These are phyloP conservation scores for Palaemon carinicauda DNA, from an alignment of 1,140 invertebrate genomes.

Conservation along the genomic window DNA sequence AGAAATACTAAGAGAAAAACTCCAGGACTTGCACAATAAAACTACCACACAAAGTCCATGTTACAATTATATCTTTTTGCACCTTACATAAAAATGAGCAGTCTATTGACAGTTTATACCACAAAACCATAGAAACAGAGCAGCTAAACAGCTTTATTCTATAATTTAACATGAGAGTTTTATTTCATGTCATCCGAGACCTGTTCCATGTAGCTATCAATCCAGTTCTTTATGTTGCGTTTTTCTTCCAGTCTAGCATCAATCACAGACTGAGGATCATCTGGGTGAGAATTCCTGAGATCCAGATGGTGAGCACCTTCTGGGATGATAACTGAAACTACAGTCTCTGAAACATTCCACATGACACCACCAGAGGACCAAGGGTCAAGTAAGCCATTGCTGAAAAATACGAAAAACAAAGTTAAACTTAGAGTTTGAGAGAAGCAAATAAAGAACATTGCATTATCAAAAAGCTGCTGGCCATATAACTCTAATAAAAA, in stretches of 20 bases:
- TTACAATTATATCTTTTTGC: too few relatives aligned
- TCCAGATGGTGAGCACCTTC: constrained; percentile 94
- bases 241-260: constrained; percentile 75
- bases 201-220: constrained; percentile 61
- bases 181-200: background rate
- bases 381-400: constrained; percentile 90
- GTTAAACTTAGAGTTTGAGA: background rate
- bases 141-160: too few relatives aligned
- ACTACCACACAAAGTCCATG: too few relatives aligned
- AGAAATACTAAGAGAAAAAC: too few relatives aligned
- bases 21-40: too few relatives aligned
- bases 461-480: too few relatives aligned
- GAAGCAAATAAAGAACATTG: background rate
- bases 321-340: constrained; percentile 81
- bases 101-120: too few relatives aligned
- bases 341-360: constrained; percentile 72
- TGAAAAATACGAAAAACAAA: constrained; percentile 63
- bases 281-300: constrained; percentile 75
- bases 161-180: background rate
- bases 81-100: too few relatives aligned
- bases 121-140: too few relatives aligned
- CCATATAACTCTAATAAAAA: background rate
- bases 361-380: constrained; percentile 93
- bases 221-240: constrained; percentile 76
- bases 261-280: constrained; percentile 77